A percentile compares a stretch with the other conserved stretches of the same genome.
These are phyloP conservation scores for Daphoenositta chrysoptera DNA, from an alignment of 2,113 vertebrate species.

Conservation along the genomic window DNA sequence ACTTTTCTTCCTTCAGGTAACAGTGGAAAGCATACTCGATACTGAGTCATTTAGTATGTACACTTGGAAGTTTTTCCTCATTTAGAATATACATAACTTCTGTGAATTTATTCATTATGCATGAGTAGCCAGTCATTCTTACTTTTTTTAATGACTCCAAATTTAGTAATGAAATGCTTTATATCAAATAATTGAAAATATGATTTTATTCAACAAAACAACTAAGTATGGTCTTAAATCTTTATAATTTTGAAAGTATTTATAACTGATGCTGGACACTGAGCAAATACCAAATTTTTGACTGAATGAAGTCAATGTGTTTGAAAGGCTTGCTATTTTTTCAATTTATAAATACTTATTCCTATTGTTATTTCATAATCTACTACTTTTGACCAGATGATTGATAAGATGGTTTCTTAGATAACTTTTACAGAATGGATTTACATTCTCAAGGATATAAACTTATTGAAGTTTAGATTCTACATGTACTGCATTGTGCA, in stretches of 20 bases:
- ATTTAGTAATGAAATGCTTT: neutral
- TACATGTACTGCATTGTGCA: accelerated
- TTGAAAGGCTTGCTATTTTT: neutral
- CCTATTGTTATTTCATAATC: neutral
- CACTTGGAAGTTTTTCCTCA: neutral
- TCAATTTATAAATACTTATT: neutral
- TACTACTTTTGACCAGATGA: neutral
- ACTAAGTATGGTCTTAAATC: neutral
- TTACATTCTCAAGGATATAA: neutral
- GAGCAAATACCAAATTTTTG: neutral
- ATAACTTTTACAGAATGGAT: neutral
- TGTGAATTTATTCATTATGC: neutral
- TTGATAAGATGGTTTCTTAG: neutral
- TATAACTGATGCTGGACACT: neutral
- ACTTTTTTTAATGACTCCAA: neutral
- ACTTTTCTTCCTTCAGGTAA: neutral
- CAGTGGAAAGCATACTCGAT: neutral
- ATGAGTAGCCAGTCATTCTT: neutral
- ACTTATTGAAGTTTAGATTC: neutral
- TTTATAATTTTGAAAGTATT: neutral
- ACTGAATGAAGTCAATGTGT: neutral
- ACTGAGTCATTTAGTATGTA: neutral
- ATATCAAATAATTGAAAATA: neutral
- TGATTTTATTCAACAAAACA: neutral
- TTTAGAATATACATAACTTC: neutral